Conservation (phyloP, 1,140 invertebrate species). For the Cydia strobilella region DNA sequence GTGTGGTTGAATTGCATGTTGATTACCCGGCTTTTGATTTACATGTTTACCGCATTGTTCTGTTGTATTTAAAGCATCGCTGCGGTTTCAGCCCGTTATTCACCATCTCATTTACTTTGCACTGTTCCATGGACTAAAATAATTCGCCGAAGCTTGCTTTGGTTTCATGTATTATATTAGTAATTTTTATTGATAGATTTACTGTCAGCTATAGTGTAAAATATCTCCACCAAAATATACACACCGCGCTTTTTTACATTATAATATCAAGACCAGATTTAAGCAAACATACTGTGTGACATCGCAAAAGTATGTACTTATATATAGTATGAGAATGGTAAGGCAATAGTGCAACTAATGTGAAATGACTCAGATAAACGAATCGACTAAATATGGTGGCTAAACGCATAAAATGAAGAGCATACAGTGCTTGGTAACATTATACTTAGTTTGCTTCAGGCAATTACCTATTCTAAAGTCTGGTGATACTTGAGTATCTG, state of each 20-base stretch:
- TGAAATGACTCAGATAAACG: not conserved
- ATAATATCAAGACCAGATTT: not conserved
- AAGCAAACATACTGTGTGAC: not conserved
- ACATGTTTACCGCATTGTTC: constrained; percentile 13
- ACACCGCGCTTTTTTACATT: not conserved
- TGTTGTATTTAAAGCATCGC: not conserved
- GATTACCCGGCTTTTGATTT: constrained; percentile 5
- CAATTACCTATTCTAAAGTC: too few relatives aligned
- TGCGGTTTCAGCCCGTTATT: not conserved
- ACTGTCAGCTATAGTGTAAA: not conserved
- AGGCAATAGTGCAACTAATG: not conserved
- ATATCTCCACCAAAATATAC: not conserved
- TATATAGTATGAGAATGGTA: not conserved
- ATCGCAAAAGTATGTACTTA: not conserved
- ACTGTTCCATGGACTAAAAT: not conserved
- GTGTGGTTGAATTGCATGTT: constrained; percentile 1
- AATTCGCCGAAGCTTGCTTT: not conserved
- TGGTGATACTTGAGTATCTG: too few relatives aligned
- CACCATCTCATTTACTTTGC: not conserved
- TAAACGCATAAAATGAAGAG: not conserved
- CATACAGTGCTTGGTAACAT: too few relatives aligned
- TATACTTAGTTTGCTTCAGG: not conserved
- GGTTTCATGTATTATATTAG: not conserved
- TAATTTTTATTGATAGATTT: not conserved
- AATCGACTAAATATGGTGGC: not conserved